These are phyloP conservation scores for Uromys caudimaculatus DNA, from an alignment of 2,797 vertebrate species.

Conservation along the genomic window DNA sequence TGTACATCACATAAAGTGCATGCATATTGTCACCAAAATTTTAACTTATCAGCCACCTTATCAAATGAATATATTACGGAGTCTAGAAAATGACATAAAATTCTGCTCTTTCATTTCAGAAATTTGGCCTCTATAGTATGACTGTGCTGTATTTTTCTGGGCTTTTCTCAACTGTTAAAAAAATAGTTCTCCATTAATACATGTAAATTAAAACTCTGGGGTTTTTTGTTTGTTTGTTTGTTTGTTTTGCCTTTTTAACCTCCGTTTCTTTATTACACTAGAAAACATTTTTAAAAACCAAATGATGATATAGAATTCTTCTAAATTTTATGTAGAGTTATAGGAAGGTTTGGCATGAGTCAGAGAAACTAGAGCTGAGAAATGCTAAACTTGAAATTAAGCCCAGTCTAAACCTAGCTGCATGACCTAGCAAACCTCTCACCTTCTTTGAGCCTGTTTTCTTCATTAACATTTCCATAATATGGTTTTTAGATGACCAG, in stretches of 20 bases:
- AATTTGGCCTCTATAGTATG: not conserved
- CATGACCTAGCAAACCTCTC: not conserved
- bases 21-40: not conserved
- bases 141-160: not conserved
- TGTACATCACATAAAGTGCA: not conserved
- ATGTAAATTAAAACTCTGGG: not conserved
- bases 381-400: constrained; percentile 1
- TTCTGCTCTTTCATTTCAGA: not conserved
- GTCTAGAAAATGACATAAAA: not conserved
- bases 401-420: not conserved
- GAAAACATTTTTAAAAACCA: not conserved
- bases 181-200: not conserved
- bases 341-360: not conserved
- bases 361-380: not conserved
- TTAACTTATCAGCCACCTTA: not conserved
- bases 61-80: not conserved
- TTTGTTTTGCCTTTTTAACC: not conserved
- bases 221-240: not conserved
- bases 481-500: not conserved
- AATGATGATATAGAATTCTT: not conserved
- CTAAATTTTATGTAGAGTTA: not conserved
- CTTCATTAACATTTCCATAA: not conserved
- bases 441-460: not conserved
- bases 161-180: not conserved
- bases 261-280: not conserved